Evolutionary conservation across 2,888 invertebrate species (phyloP).

Genomic region (Agrypnus murinus): DNA sequence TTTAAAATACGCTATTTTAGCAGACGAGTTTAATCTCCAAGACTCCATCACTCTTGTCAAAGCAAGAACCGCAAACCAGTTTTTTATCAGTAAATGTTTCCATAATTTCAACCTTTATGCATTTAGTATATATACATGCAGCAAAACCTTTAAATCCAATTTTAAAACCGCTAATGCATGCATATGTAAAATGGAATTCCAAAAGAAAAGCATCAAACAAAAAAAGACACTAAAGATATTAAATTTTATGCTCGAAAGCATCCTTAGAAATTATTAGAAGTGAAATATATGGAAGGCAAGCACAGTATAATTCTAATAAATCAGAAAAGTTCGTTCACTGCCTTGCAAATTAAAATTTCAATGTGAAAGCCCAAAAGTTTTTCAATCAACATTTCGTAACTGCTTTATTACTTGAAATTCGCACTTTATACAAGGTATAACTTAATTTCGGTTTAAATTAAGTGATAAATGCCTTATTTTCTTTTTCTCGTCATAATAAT

Average conservation of each 20-base stretch:
- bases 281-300: constrained; percentile 29
- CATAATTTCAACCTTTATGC: no score
- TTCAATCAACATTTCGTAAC: constrained; percentile 52
- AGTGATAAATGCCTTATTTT: constrained; percentile 43
- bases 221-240: neutral
- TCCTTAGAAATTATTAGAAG: constrained; percentile 29
- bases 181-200: neutral
- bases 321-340: constrained; percentile 47
- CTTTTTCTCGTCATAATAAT: constrained; percentile 10
- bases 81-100: no score
- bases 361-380: constrained; percentile 49
- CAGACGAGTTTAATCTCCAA: no score
- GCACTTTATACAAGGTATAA: constrained; percentile 47
- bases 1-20: no score
- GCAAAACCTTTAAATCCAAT: no score
- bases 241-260: constrained; percentile 16
- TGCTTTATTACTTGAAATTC: constrained; percentile 49
- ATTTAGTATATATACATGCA: no score
- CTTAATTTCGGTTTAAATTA: constrained; percentile 48
- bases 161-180: no score
- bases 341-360: constrained; percentile 47
- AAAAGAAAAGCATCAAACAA: neutral
- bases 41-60: no score
- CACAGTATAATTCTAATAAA: constrained; percentile 48
- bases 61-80: no score